Percentiles rank a stretch among this genome's conserved stretches.
Evolutionary conservation across 2,888 invertebrate genomes (phyloP).

Genomic region (Drosophila rubida): DNA sequence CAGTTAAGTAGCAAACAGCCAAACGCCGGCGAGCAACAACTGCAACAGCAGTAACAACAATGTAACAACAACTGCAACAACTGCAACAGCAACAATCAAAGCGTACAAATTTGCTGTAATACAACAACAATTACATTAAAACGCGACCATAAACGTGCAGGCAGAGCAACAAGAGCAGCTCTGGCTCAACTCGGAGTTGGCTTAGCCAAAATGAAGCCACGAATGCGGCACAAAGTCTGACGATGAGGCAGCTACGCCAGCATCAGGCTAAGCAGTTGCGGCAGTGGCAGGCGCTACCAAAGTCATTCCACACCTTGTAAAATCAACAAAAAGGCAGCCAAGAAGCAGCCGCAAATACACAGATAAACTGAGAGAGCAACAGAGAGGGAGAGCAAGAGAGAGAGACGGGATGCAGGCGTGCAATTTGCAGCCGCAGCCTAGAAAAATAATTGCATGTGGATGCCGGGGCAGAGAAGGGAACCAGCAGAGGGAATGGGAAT

Average conservation of each 20-base stretch:
- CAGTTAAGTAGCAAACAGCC: conserved; percentile 54
- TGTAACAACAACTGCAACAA: conserved; percentile 53
- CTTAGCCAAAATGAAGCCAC: conserved; percentile 60
- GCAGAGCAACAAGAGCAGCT: conserved; percentile 30
- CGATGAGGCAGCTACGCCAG: conserved; percentile 42
- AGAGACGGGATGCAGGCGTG: conserved; percentile 57
- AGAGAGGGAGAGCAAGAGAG: conserved; percentile 4
- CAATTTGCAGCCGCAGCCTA: conserved; percentile 75
- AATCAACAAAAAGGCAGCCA: conserved; percentile 69
- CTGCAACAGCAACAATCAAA: conserved; percentile 52
- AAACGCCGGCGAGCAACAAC: conserved; percentile 33
- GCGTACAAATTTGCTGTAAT: conserved; percentile 78
- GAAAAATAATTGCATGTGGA: conserved; percentile 75
- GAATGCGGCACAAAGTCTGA: conserved; percentile 62
- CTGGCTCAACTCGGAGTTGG: conserved; percentile 40
- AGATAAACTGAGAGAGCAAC: conserved; percentile 5
- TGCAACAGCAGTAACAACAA: conserved; percentile 63
- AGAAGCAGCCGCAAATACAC: conserved; percentile 27
- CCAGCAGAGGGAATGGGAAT: conserved; percentile 17
- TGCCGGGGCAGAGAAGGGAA: conserved; percentile 33
- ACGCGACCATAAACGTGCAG: conserved; percentile 77
- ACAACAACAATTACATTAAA: conserved; percentile 83
- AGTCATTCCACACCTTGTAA: conserved; percentile 83
- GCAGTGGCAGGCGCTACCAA: conserved; percentile 74
- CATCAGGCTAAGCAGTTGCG: neutral